Conservation (phyloP, 2,113 vertebrate species). For the Hippopotamus amphibius region DNA sequence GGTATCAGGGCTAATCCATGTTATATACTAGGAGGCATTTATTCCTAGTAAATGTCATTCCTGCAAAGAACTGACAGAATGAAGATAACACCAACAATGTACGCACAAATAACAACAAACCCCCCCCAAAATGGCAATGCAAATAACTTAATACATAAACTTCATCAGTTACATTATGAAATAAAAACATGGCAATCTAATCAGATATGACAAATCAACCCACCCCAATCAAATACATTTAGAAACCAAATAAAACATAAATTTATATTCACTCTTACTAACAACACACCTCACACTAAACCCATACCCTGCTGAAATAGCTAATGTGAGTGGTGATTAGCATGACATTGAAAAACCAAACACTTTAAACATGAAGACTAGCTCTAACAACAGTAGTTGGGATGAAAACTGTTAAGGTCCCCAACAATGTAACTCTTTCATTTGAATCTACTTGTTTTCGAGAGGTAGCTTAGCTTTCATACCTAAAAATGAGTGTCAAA, state of each 20-base stretch:
- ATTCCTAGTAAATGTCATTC: neutral
- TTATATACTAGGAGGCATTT: neutral
- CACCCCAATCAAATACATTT: neutral
- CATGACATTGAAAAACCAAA: neutral
- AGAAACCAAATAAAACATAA: constrained; percentile 47
- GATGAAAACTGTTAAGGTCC: neutral
- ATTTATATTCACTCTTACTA: neutral
- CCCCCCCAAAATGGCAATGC: neutral
- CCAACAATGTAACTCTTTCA: neutral
- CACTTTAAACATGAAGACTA: neutral
- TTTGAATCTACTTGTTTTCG: neutral
- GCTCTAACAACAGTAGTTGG: neutral
- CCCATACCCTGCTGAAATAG: neutral
- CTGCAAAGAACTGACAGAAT: neutral
- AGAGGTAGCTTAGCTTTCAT: neutral
- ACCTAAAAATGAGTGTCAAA: constrained; percentile 34
- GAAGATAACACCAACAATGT: neutral
- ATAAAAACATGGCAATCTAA: constrained; percentile 18
- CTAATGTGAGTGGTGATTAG: neutral
- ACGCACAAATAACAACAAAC: neutral
- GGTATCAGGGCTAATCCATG: neutral
- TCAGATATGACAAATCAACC: neutral
- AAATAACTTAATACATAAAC: neutral
- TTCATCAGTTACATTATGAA: neutral
- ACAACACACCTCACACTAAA: neutral